A percentile compares a stretch with the other conserved stretches of the same genome.
Conservation (phyloP, 2,113 vertebrate genomes). For the Anarhynchus alexandrinus region DNA sequence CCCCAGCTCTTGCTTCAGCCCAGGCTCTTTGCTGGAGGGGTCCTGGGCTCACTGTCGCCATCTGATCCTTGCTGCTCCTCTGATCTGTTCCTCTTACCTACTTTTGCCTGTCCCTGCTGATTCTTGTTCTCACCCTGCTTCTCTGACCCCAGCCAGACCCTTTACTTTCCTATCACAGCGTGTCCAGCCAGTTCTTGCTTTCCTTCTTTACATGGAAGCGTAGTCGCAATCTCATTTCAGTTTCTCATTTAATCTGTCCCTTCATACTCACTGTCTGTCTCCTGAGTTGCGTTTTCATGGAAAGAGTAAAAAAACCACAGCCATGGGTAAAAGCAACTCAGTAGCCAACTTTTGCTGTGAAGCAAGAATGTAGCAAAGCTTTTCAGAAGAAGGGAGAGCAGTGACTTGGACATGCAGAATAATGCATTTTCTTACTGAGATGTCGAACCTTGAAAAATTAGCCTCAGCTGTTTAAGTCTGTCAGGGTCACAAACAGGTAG, state of each 20-base stretch:
- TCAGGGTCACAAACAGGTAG: not conserved
- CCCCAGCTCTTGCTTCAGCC: not conserved
- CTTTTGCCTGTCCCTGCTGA: not conserved
- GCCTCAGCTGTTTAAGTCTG: not conserved
- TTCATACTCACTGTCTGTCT: not conserved
- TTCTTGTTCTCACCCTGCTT: not conserved
- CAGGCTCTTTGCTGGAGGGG: not conserved
- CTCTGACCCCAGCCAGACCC: not conserved
- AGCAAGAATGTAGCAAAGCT: not conserved
- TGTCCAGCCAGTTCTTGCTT: not conserved
- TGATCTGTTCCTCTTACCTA: not conserved
- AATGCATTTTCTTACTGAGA: not conserved
- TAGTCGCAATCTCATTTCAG: not conserved
- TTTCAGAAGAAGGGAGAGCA: not conserved
- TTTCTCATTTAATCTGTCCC: not conserved
- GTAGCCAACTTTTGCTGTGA: not conserved
- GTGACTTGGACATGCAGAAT: not conserved
- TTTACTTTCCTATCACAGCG: not conserved
- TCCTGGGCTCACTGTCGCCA: not conserved
- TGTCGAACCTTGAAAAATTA: not conserved
- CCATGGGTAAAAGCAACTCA: not conserved
- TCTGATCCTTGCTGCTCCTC: not conserved
- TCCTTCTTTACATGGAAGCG: not conserved
- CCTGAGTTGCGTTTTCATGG: not conserved
- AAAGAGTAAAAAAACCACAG: not conserved